Evolutionary conservation across 2,888 invertebrate genomes (phyloP).

Genomic region (Metalampra italica): DNA sequence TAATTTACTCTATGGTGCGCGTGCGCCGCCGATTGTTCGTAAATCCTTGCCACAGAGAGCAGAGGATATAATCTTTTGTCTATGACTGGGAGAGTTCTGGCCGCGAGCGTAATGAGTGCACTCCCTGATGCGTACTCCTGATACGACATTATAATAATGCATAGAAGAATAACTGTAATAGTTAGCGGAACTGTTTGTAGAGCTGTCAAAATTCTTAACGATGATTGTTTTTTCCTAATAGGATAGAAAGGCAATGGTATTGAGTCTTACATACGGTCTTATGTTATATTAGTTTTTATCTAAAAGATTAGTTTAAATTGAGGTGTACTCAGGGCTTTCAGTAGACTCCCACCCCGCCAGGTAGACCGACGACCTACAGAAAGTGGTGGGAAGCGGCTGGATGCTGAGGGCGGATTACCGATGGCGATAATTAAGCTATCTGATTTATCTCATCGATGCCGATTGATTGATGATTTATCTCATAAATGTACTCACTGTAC

Average conservation of each 20-base stretch:
- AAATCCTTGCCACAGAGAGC: constrained; percentile 1
- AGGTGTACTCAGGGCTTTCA: no score
- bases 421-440: no score
- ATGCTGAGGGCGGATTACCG: no score
- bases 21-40: constrained; percentile 4
- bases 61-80: no score
- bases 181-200: background rate
- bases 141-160: constrained; percentile 3
- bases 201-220: no score
- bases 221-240: no score
- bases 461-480: no score
- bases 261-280: background rate
- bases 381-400: no score
- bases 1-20: constrained; percentile 9
- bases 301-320: background rate
- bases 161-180: constrained; percentile 10
- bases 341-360: no score
- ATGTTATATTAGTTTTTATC: background rate
- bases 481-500: no score
- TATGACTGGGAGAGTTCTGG: background rate
- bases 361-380: no score
- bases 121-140: constrained; percentile 1
- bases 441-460: no score
- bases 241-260: background rate
- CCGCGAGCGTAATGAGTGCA: constrained; percentile 5